Conservation (phyloP, 2,113 vertebrate species). For the Candoia aspera region DNA sequence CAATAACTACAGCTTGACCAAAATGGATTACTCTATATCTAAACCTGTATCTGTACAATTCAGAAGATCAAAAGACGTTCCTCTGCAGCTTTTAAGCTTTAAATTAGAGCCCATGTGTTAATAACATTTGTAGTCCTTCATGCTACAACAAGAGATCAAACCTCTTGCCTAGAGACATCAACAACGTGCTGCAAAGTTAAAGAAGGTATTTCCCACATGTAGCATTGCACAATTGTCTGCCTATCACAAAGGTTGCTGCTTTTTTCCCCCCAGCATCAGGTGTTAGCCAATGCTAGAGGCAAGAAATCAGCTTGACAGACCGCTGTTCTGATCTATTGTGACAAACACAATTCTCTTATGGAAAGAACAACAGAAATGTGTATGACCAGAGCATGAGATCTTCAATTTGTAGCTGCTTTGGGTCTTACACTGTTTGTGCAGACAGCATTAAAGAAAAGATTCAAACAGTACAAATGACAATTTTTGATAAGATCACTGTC, state of each 20-base stretch:
- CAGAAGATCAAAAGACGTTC: not conserved
- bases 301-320: conserved; percentile 4
- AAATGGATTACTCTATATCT: conserved; percentile 20
- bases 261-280: conserved; percentile 20
- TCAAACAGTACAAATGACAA: not conserved
- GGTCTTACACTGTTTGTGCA: conserved; percentile 12
- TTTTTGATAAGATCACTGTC: not conserved
- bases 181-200: conserved; percentile 21
- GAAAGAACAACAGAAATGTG: conserved; percentile 2
- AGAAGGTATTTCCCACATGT: conserved; percentile 38
- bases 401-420: conserved; percentile 8
- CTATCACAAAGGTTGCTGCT: conserved; percentile 10
- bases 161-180: accelerated
- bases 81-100: conserved; percentile 7
- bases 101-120: not conserved
- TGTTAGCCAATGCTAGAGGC: conserved; percentile 18
- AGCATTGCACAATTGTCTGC: not conserved
- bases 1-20: not conserved
- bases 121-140: not conserved
- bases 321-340: conserved; percentile 28
- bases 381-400: conserved; percentile 23
- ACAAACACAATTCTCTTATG: conserved; percentile 36
- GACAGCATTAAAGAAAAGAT: conserved; percentile 8
- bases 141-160: conserved; percentile 6
- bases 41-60: not conserved